phyloP scores from a whole-genome alignment of 2,113 vertebrate species.

The Chroicocephalus ridibundus region DNA sequence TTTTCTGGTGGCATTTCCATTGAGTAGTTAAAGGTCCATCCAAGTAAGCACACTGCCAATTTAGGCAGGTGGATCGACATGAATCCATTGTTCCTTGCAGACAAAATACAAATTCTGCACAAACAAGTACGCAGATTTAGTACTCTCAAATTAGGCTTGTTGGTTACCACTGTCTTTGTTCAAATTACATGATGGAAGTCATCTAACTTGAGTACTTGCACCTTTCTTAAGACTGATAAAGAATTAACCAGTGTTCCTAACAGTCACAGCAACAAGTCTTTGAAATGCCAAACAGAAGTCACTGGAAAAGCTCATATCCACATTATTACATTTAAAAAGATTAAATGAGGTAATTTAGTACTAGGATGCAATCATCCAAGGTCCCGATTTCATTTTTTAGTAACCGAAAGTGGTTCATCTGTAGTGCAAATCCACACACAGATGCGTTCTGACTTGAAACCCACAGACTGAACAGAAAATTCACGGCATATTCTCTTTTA shows the following conservation, averaged over 20 bases:
- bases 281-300: background rate
- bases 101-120: background rate
- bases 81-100: background rate
- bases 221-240: background rate
- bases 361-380: background rate
- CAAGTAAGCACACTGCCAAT: background rate
- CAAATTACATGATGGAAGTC: background rate
- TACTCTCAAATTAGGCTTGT: background rate
- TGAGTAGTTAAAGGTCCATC: background rate
- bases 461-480: background rate
- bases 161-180: background rate
- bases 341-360: background rate
- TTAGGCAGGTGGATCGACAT: background rate
- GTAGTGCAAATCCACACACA: background rate
- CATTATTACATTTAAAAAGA: background rate
- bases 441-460: background rate
- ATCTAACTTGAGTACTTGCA: background rate
- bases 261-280: background rate
- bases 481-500: background rate
- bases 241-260: background rate
- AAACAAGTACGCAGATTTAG: background rate
- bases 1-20: background rate
- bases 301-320: background rate
- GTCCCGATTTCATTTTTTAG: background rate
- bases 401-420: background rate